phyloP scores from a whole-genome alignment of 2,113 vertebrate genomes.

The Ctenodactylus gundi region DNA sequence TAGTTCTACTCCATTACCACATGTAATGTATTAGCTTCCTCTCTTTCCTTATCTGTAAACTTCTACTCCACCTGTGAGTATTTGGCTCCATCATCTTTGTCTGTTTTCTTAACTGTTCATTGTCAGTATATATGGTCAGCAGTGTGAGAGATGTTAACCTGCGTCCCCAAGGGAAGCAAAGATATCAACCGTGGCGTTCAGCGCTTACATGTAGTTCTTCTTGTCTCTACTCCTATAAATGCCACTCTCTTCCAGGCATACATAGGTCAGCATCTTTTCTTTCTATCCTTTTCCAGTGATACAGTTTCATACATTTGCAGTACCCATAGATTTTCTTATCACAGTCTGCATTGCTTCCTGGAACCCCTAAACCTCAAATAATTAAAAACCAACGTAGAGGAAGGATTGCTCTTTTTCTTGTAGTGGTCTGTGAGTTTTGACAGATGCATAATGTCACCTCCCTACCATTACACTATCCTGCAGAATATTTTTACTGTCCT shows the following conservation, averaged over 20 bases:
- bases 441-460: background rate
- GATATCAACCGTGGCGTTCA: background rate
- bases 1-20: background rate
- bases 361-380: background rate
- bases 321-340: background rate
- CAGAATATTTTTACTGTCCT: background rate
- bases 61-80: background rate
- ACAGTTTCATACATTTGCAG: background rate
- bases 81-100: background rate
- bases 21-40: background rate
- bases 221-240: background rate
- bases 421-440: background rate
- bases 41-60: background rate
- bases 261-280: background rate
- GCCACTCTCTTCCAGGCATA: background rate
- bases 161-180: accelerated
- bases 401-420: background rate
- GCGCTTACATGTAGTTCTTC: too few species aligned
- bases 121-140: too few species aligned
- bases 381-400: background rate
- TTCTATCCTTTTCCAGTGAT: background rate
- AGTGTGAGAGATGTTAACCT: background rate
- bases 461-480: background rate
- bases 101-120: background rate
- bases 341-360: background rate